A percentile compares a stretch with the other conserved stretches of the same genome.
Conservation (phyloP, 2,888 invertebrate genomes). For the Calliopum simillimum region DNA sequence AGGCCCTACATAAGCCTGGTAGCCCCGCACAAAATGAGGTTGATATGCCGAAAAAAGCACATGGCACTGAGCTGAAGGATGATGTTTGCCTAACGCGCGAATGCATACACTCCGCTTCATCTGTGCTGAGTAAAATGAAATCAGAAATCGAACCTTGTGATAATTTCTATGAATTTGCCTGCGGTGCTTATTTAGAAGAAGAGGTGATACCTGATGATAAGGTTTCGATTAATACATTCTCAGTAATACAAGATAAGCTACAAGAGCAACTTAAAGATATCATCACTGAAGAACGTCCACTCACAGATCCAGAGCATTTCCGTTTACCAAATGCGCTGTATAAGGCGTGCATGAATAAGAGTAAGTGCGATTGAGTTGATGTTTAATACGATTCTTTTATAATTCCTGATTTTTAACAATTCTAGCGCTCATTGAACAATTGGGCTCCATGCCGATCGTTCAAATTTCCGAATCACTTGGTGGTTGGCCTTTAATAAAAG, state of each 20-base stretch:
- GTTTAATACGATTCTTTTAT: background rate
- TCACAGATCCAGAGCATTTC: conserved; percentile 64
- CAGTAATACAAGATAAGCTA: conserved; percentile 66
- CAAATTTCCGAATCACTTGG: conserved; percentile 82
- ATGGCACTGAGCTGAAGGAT: conserved; percentile 52
- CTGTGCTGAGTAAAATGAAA: conserved; percentile 77
- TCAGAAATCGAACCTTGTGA: conserved; percentile 77
- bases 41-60: conserved; percentile 42
- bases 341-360: conserved; percentile 68
- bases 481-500: conserved; percentile 94
- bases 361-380: conserved; percentile 51
- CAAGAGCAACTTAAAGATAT: conserved; percentile 67
- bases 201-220: conserved; percentile 80
- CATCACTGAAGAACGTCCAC: conserved; percentile 62
- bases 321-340: conserved; percentile 67
- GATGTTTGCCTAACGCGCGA: conserved; percentile 79
- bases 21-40: conserved; percentile 52
- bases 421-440: conserved; percentile 82
- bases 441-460: conserved; percentile 80
- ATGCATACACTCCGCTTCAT: conserved; percentile 81
- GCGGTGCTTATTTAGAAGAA: conserved; percentile 77
- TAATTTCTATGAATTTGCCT: conserved; percentile 82
- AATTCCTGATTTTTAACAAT: background rate
- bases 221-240: conserved; percentile 66
- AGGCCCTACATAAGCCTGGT: conserved; percentile 57